phyloP scores from a whole-genome alignment of 2,113 vertebrate species.

The Oophaga pumilio region DNA sequence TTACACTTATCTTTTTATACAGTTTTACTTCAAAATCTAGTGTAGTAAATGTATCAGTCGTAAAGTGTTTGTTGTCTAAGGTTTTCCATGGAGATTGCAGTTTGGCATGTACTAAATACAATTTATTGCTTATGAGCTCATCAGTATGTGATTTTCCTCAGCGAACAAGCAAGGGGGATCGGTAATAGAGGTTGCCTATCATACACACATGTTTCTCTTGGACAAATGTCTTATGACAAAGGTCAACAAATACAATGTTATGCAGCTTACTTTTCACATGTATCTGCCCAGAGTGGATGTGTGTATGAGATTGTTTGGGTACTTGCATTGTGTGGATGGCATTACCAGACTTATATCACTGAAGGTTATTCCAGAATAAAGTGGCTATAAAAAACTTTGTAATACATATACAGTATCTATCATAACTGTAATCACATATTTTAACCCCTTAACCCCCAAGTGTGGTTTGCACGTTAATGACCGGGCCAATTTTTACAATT shows the following conservation, averaged over 20 bases:
- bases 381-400: too few species aligned
- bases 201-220: background rate
- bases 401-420: too few species aligned
- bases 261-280: too few species aligned
- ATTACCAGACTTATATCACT: too few species aligned
- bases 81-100: background rate
- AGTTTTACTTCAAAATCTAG: background rate
- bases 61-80: background rate
- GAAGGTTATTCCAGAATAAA: too few species aligned
- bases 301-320: too few species aligned
- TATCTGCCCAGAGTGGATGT: too few species aligned
- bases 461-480: too few species aligned
- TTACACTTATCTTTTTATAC: background rate
- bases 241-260: background rate
- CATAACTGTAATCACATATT: too few species aligned
- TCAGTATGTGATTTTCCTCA: background rate
- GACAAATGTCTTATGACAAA: background rate
- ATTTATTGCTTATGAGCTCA: background rate
- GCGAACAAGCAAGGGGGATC: background rate
- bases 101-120: background rate
- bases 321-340: too few species aligned
- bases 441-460: too few species aligned
- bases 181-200: background rate
- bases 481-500: too few species aligned
- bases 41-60: background rate